phyloP scores from a whole-genome alignment of 2,888 invertebrate genomes.

The Sussaba pulchella region DNA sequence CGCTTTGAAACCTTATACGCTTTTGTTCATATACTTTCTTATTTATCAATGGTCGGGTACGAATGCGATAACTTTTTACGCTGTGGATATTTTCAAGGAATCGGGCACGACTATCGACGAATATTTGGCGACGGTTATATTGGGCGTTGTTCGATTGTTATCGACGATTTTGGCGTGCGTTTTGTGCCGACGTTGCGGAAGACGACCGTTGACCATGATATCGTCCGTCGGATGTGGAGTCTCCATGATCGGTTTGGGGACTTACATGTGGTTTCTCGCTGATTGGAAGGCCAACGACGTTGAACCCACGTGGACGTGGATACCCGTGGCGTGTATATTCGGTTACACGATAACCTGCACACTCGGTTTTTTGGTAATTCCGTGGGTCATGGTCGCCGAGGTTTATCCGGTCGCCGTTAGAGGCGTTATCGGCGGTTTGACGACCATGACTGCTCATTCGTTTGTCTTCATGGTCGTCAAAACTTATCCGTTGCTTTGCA shows the following conservation, averaged over 20 bases:
- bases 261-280: conserved; percentile 87
- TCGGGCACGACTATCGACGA: conserved; percentile 87
- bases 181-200: conserved; percentile 87
- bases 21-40: conserved; percentile 88
- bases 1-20: conserved; percentile 87
- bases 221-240: conserved; percentile 88
- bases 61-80: conserved; percentile 89
- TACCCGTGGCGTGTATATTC: conserved; percentile 87
- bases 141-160: conserved; percentile 87
- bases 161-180: conserved; percentile 88
- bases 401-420: conserved; percentile 89
- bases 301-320: conserved; percentile 85
- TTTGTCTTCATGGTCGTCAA: conserved; percentile 89
- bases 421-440: conserved; percentile 88
- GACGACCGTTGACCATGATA: conserved; percentile 88
- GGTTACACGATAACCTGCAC: conserved; percentile 88
- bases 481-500: conserved; percentile 87
- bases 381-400: conserved; percentile 92
- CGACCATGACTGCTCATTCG: conserved; percentile 88
- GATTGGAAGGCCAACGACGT: conserved; percentile 85
- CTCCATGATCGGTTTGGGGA: conserved; percentile 87
- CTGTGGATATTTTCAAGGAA: conserved; percentile 88
- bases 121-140: conserved; percentile 87
- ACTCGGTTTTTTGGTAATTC: conserved; percentile 89
- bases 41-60: conserved; percentile 90